These are phyloP conservation scores for Peromyscus attwateri DNA, from an alignment of 2,797 vertebrate species.

Conservation along the genomic window DNA sequence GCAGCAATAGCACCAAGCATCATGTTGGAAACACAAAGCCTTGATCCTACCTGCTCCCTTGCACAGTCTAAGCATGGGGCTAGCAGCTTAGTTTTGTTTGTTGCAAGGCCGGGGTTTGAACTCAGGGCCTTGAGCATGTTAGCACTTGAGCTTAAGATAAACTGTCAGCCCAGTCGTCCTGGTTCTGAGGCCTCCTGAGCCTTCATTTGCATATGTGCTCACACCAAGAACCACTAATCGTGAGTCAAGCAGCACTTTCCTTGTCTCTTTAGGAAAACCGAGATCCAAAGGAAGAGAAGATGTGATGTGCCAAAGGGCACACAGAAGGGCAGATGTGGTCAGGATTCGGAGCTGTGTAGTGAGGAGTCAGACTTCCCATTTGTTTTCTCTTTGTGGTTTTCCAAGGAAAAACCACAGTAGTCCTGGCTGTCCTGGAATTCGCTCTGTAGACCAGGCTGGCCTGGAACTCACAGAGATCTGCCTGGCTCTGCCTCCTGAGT, in stretches of 20 bases:
- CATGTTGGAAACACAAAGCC: neutral
- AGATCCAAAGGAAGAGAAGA: neutral
- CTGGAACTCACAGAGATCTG: no score
- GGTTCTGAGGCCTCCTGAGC: neutral
- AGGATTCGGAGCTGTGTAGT: no score
- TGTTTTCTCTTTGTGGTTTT: no score
- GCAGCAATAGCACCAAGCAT: accelerated
- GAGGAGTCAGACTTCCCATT: no score
- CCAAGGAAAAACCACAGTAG: no score
- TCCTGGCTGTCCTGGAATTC: no score
- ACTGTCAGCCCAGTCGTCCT: neutral
- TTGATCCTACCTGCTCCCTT: neutral
- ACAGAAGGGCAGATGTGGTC: no score
- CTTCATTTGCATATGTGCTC: neutral
- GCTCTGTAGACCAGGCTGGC: no score
- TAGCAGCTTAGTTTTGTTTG: neutral
- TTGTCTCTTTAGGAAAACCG: neutral
- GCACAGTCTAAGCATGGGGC: neutral
- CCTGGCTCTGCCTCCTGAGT: no score
- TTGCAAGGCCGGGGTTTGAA: accelerated
- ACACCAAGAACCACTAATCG: neutral
- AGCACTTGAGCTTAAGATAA: no score
- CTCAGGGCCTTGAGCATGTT: neutral
- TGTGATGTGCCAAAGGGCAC: no score
- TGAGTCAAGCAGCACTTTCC: neutral